Base-by-base conservation (phyloP, 2,797 vertebrate genomes). In the Clarias pachynema region DNA sequence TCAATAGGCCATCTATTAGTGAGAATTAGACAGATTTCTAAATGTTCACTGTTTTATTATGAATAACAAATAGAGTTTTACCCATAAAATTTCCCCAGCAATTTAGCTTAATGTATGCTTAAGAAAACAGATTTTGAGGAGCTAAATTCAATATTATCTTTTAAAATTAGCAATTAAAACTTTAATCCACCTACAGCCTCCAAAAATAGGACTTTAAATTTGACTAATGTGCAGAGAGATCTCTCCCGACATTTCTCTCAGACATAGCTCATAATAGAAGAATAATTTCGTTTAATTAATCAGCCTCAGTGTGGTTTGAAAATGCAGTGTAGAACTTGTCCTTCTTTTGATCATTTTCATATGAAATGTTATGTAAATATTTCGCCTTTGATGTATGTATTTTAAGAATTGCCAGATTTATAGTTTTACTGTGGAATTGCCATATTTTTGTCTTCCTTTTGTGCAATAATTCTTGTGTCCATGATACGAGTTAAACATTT, bases 261-360 rank as follows among this genome's bases (percentile, higher is more conserved):
- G 84, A 88, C 84, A 77, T 88, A 92, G 89, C 88, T 92, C 93
- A 90, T 92, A 92, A 91, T 93, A 93, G 93, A 89, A 91, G 88
- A 90, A 84, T 92, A 86, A 94, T 92, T 91, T 91, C 89, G 90
- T 93, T 95, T 94, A 95, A 94, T 94, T 93, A 95, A 91, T 88
- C 86, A 87, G 66, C 84, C 84, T 89, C 92, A 91, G 93, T 92
- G 91, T 88, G 84, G 89, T 91, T 93, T 93, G 90, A 93, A 81
- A 81, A 91, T 88, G 89, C 85, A 89, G 81, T 87, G 88, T 87
- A 80, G 91, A 90, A 72, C 79, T 85, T 91, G 91, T 93, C 85
- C 87, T 87, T 84, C 75, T 88, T 89, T 92, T 86, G 87, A 53
- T 44, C 34, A 80, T 81, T 79, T 29, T 62, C 24, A 53, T 34